These are phyloP conservation scores for Gonioctena quinquepunctata DNA, from an alignment of 1,140 invertebrate species.

Conservation along the genomic window DNA sequence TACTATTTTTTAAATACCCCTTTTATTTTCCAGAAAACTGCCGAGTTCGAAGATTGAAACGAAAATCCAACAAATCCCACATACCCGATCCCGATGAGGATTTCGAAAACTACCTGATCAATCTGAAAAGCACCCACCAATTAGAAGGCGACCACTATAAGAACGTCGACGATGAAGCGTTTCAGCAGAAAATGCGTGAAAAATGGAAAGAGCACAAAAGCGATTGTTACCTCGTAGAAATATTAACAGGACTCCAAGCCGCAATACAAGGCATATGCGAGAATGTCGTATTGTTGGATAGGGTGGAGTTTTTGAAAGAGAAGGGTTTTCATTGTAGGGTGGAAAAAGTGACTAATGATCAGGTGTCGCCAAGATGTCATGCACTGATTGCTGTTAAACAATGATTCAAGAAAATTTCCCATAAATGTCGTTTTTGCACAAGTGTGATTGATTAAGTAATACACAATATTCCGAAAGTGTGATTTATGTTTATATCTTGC, in stretches of 20 bases:
- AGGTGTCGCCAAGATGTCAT: slow-evolving; percentile 64
- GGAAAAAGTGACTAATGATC: slow-evolving; percentile 62
- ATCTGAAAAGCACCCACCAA: slow-evolving; percentile 55
- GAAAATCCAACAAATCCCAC: slow-evolving; percentile 61
- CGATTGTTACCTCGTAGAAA: slow-evolving; percentile 48
- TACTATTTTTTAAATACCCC: background rate
- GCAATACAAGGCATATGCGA: slow-evolving; percentile 64
- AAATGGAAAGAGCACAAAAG: slow-evolving; percentile 43
- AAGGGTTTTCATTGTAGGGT: slow-evolving; percentile 58
- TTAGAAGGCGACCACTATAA: slow-evolving; percentile 26
- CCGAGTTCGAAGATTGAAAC: slow-evolving; percentile 59
- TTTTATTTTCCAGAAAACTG: slow-evolving; percentile 59
- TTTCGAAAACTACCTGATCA: slow-evolving; percentile 59
- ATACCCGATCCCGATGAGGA: slow-evolving; percentile 49
- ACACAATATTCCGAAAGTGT: too few species aligned
- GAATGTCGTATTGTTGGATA: slow-evolving; percentile 69
- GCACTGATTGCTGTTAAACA: slow-evolving; percentile 57
- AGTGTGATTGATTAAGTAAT: background rate
- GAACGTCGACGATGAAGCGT: slow-evolving; percentile 24
- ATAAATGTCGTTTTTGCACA: background rate
- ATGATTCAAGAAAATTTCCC: background rate
- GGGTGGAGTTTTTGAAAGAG: slow-evolving; percentile 67
- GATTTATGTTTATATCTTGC: too few species aligned
- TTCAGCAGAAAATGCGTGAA: slow-evolving; percentile 39
- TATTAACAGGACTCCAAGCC: slow-evolving; percentile 53